Percentiles rank a stretch among this genome's conserved stretches.
Conservation (phyloP, 1,140 invertebrate species). For the Diuraphis noxia region DNA sequence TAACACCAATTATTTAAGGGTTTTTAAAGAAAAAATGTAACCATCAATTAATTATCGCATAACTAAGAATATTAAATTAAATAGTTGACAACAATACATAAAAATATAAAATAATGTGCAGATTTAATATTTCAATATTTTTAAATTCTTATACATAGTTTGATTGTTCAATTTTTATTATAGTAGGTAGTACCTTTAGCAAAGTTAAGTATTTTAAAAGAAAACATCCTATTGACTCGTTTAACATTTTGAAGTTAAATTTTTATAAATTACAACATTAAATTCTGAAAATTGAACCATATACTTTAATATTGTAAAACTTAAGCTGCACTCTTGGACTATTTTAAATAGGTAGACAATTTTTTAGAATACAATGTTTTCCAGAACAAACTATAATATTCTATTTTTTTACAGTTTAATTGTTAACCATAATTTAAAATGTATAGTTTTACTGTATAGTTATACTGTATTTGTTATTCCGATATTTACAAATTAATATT, state of each 20-base stretch:
- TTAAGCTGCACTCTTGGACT: not conserved
- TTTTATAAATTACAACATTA: not conserved
- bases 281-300: not conserved
- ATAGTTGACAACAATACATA: too few species aligned
- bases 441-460: not conserved
- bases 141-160: not conserved
- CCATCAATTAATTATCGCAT: not conserved
- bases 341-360: not conserved
- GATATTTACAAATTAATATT: not conserved
- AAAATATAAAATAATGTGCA: too few species aligned
- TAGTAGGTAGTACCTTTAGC: not conserved
- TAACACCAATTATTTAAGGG: not conserved
- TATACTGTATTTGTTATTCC: too few species aligned
- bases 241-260: not conserved
- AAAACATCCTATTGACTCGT: not conserved
- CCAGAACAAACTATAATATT: not conserved
- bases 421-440: not conserved
- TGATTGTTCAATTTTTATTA: too few species aligned
- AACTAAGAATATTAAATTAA: not conserved
- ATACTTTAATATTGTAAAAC: not conserved
- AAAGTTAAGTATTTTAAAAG: not conserved
- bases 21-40: not conserved
- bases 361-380: not conserved
- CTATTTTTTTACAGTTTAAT: not conserved
- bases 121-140: not conserved